Percentiles rank a stretch among this genome's conserved stretches.
phyloP scores from a whole-genome alignment of 2,888 invertebrate genomes.

The Electrophaes corylata region DNA sequence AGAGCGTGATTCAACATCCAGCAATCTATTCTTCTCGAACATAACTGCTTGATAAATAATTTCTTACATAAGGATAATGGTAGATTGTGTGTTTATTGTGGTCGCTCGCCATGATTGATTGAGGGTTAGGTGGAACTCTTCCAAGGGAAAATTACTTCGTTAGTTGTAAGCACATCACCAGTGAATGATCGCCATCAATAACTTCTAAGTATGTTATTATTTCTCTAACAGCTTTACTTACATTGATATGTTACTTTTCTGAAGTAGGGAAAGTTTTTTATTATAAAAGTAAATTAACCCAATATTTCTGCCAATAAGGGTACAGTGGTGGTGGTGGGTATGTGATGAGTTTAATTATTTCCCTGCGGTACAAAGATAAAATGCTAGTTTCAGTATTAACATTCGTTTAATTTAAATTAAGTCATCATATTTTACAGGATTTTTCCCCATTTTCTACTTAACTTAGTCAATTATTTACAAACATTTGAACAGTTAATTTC shows the following conservation, averaged over 20 bases:
- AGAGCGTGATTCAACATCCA: conserved; percentile 20
- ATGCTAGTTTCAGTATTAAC: conserved; percentile 29
- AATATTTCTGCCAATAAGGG: background rate
- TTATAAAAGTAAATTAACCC: background rate
- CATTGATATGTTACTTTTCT: conserved; percentile 21
- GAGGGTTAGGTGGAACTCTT: conserved; percentile 68
- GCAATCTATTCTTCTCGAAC: conserved; percentile 56
- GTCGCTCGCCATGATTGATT: conserved; percentile 71
- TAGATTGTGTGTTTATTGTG: conserved; percentile 70
- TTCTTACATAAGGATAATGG: conserved; percentile 65
- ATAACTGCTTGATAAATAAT: conserved; percentile 67
- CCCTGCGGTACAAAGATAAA: background rate
- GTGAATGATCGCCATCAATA: conserved; percentile 50
- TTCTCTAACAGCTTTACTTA: conserved; percentile 43
- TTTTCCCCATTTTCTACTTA: conserved; percentile 19
- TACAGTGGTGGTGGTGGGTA: background rate
- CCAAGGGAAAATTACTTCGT: conserved; percentile 65
- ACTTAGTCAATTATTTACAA: conserved; percentile 30
- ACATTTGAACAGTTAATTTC: conserved; percentile 34
- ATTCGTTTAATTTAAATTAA: conserved; percentile 37
- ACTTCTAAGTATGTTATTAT: conserved; percentile 49
- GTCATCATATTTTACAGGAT: conserved; percentile 23
- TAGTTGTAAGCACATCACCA: conserved; percentile 47
- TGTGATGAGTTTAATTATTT: too few relatives aligned
- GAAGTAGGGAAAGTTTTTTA: conserved; percentile 2